These are phyloP conservation scores for Malurus splendens DNA, from an alignment of 2,797 vertebrate species.

Conservation along the genomic window DNA sequence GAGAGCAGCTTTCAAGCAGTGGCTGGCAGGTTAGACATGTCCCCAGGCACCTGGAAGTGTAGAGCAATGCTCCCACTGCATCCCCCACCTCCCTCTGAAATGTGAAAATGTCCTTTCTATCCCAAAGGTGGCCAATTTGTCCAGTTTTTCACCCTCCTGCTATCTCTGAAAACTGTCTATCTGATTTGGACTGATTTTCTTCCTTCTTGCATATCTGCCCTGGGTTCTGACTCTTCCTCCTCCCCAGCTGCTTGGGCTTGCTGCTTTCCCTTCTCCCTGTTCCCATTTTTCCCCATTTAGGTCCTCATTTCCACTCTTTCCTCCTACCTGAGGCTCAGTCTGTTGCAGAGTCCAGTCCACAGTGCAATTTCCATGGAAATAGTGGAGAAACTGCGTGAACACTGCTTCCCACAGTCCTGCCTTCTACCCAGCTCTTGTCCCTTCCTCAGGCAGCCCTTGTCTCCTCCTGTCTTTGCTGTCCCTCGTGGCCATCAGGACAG, in stretches of 20 bases:
- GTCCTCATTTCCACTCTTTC: background rate
- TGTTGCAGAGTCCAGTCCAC: background rate
- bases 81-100: fast-evolving
- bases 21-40: background rate
- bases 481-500: background rate
- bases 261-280: background rate
- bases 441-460: background rate
- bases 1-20: background rate
- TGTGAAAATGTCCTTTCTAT: background rate
- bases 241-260: background rate
- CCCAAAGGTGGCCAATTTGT: background rate
- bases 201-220: background rate
- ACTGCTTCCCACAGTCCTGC: background rate
- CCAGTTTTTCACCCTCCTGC: background rate
- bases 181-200: background rate
- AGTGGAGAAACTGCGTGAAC: fast-evolving
- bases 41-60: background rate
- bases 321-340: background rate
- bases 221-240: background rate
- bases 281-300: background rate
- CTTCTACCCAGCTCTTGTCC: fast-evolving
- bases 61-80: background rate
- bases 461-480: background rate
- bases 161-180: background rate
- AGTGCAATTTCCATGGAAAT: background rate